A percentile compares a stretch with the other conserved stretches of the same genome.
phyloP scores from a whole-genome alignment of 2,113 vertebrate genomes.

The Chionis minor region DNA sequence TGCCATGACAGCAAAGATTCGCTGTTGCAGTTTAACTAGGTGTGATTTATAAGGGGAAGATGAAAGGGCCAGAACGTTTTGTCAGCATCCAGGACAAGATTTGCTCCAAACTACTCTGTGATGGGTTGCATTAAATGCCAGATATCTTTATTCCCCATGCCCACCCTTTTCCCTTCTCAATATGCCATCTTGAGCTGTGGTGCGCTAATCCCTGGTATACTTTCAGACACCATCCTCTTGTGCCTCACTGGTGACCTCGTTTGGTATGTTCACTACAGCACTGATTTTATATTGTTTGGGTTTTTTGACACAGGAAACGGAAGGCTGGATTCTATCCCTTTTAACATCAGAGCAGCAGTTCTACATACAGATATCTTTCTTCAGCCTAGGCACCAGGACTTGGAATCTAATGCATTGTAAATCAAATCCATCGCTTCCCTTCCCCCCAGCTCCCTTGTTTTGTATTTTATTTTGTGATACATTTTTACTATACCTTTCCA shows the following conservation, averaged over 20 bases:
- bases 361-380: conserved; percentile 59
- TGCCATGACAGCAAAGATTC: not conserved
- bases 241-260: not conserved
- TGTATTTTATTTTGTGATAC: conserved; percentile 69
- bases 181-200: not conserved
- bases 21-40: not conserved
- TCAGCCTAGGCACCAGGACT: conserved; percentile 30
- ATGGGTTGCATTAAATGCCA: not conserved
- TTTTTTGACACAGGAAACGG: conserved; percentile 84
- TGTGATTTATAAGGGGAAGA: not conserved
- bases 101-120: not conserved
- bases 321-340: conserved; percentile 86
- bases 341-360: conserved; percentile 68
- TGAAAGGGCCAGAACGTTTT: not conserved
- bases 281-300: conserved; percentile 1
- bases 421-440: conserved; percentile 60
- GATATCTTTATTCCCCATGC: not conserved
- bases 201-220: not conserved
- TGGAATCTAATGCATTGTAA: conserved; percentile 59
- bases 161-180: not conserved
- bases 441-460: not conserved
- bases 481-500: conserved; percentile 67
- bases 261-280: not conserved
- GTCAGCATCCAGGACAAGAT: not conserved
- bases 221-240: not conserved